A percentile compares a stretch with the other conserved stretches of the same genome.
These are phyloP conservation scores for Aleadryas rufinucha DNA, from an alignment of 2,113 vertebrate genomes.

Conservation along the genomic window DNA sequence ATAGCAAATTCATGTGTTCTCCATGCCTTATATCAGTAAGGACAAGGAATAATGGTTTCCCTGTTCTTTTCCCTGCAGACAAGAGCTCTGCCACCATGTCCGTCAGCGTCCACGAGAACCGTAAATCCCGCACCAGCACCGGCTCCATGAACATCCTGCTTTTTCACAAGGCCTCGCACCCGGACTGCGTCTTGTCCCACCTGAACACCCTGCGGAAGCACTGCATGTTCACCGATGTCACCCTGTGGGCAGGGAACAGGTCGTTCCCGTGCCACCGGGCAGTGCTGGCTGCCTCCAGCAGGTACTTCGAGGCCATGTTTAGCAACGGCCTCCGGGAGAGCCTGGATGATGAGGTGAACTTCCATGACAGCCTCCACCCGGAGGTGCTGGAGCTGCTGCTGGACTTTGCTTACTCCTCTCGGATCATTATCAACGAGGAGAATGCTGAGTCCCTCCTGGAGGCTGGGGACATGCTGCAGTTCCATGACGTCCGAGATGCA, in stretches of 20 bases:
- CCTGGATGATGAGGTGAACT: conserved; percentile 86
- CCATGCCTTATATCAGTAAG: not conserved
- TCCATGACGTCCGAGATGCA: conserved; percentile 89
- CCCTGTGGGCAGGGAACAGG: conserved; percentile 88
- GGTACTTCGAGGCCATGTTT: conserved; percentile 97
- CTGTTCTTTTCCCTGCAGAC: conserved; percentile 17
- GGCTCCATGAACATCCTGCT: conserved; percentile 92
- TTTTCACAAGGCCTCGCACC: conserved; percentile 92
- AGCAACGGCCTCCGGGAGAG: conserved; percentile 92
- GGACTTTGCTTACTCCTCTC: conserved; percentile 93
- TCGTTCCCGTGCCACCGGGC: conserved; percentile 91
- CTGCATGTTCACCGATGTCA: conserved; percentile 92
- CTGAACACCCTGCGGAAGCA: conserved; percentile 90
- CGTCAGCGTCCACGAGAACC: conserved; percentile 91
- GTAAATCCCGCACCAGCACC: conserved; percentile 90
- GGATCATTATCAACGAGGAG: conserved; percentile 91
- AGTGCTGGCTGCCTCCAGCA: conserved; percentile 91
- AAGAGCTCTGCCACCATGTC: conserved; percentile 78
- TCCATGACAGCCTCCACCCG: conserved; percentile 90
- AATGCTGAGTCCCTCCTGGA: conserved; percentile 92
- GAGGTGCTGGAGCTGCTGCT: conserved; percentile 92
- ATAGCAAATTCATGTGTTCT: not conserved
- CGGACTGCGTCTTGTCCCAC: conserved; percentile 89
- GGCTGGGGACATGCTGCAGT: conserved; percentile 94
- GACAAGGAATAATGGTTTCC: not conserved